A percentile compares a stretch with the other conserved stretches of the same genome.
Conservation (phyloP, 2,888 invertebrate species). For the Spisula solida region DNA sequence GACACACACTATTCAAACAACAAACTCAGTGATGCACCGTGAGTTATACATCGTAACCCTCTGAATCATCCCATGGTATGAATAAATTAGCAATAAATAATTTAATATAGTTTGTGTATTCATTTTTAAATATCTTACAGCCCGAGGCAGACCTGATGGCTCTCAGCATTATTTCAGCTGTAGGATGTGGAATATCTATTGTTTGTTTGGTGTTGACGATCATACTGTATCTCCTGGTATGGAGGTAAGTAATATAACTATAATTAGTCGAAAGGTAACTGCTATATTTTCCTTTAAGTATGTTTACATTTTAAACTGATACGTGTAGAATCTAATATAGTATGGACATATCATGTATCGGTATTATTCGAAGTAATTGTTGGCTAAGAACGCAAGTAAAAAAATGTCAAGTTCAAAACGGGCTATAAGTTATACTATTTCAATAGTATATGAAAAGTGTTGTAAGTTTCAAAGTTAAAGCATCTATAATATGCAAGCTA, state of each 20-base stretch:
- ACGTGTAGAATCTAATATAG: no score
- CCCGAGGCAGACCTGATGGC: constrained; percentile 56
- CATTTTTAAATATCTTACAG: constrained; percentile 42
- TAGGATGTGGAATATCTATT: constrained; percentile 77
- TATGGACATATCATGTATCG: no score
- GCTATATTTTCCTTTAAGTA: neutral
- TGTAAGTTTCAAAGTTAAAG: no score
- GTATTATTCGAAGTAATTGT: no score
- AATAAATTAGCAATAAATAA: constrained; percentile 2
- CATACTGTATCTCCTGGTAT: constrained; percentile 68
- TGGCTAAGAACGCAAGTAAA: no score
- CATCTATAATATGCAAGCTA: no score
- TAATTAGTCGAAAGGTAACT: no score
- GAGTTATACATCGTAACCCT: neutral
- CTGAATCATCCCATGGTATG: neutral
- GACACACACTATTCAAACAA: constrained; percentile 4
- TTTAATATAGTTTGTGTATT: neutral
- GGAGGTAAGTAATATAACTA: constrained; percentile 68
- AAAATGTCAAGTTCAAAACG: no score
- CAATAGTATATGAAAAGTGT: no score
- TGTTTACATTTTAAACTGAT: neutral
- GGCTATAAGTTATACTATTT: no score
- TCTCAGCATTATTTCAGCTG: constrained; percentile 74
- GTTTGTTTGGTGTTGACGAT: constrained; percentile 75
- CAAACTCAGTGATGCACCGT: neutral